phyloP scores from a whole-genome alignment of 2,888 invertebrate species.

The Hyposoter didymator region DNA sequence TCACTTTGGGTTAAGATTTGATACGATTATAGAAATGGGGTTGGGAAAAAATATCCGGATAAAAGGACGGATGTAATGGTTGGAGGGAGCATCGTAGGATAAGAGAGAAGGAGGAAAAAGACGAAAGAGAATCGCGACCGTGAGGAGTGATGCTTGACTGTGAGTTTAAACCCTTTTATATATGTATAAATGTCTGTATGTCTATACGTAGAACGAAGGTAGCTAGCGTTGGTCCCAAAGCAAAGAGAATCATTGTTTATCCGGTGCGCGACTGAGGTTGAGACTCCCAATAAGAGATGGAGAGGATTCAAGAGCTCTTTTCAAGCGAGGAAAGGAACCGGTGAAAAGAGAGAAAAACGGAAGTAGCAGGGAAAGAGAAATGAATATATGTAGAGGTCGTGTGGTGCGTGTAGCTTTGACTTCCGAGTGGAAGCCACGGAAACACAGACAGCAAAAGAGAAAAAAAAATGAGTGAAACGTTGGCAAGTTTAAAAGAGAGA shows the following conservation, averaged over 20 bases:
- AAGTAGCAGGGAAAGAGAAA: constrained; percentile 31
- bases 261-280: constrained; percentile 43
- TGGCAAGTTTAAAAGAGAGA: constrained; percentile 10
- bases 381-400: constrained; percentile 33
- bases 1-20: constrained; percentile 50
- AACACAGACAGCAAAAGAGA: constrained; percentile 20
- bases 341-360: constrained; percentile 42
- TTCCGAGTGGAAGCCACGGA: constrained; percentile 58
- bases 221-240: constrained; percentile 29
- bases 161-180: constrained; percentile 53
- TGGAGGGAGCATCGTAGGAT: constrained; percentile 20
- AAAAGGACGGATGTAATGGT: constrained; percentile 42
- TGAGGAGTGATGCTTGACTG: constrained; percentile 54
- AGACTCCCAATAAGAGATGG: constrained; percentile 40
- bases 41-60: constrained; percentile 25
- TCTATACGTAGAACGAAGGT: neutral
- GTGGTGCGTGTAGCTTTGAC: constrained; percentile 43
- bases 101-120: constrained; percentile 36
- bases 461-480: constrained; percentile 5
- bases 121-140: constrained; percentile 57
- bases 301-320: constrained; percentile 54
- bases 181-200: neutral
- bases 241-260: constrained; percentile 63
- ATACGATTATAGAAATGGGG: constrained; percentile 39
- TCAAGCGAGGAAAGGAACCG: constrained; percentile 44